A percentile compares a stretch with the other conserved stretches of the same genome.
These are phyloP conservation scores for Pogonocherus hispidulus DNA, from an alignment of 2,888 invertebrate species.

Conservation along the genomic window DNA sequence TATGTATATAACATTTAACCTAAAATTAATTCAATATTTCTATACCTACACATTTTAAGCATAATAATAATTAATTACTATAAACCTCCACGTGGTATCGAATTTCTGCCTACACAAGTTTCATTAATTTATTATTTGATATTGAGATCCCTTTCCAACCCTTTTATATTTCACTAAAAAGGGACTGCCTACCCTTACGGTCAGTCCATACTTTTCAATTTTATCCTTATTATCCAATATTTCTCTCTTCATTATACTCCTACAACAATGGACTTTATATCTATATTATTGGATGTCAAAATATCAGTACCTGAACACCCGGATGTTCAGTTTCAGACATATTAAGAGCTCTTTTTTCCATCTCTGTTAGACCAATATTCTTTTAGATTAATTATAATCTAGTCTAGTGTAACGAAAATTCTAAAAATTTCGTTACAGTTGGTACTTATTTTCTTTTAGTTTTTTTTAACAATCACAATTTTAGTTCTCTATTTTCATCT, in stretches of 20 bases:
- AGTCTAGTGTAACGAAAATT: too few species aligned
- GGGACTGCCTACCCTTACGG: slow-evolving; percentile 43
- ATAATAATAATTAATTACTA: slow-evolving; percentile 22
- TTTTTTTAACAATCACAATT: too few species aligned
- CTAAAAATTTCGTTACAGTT: too few species aligned
- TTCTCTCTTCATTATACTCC: slow-evolving; percentile 46
- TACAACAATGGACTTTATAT: slow-evolving; percentile 28
- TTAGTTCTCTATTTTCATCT: too few species aligned
- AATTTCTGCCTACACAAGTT: slow-evolving; percentile 41
- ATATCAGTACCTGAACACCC: background rate
- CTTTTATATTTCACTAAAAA: slow-evolving; percentile 50
- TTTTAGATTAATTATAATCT: too few species aligned
- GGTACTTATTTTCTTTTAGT: too few species aligned
- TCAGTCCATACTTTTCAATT: slow-evolving; percentile 43
- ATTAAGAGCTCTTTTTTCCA: background rate
- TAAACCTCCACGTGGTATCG: slow-evolving; percentile 32
- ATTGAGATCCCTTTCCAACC: slow-evolving; percentile 56
- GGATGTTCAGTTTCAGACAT: background rate
- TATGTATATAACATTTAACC: background rate
- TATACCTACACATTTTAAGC: slow-evolving; percentile 2
- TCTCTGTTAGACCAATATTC: too few species aligned
- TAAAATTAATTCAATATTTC: background rate
- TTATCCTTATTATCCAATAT: slow-evolving; percentile 49
- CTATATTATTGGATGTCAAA: background rate
- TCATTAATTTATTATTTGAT: slow-evolving; percentile 62